Evolutionary conservation across 2,888 invertebrate genomes (phyloP).

Genomic region (Sarcophaga variegata): DNA sequence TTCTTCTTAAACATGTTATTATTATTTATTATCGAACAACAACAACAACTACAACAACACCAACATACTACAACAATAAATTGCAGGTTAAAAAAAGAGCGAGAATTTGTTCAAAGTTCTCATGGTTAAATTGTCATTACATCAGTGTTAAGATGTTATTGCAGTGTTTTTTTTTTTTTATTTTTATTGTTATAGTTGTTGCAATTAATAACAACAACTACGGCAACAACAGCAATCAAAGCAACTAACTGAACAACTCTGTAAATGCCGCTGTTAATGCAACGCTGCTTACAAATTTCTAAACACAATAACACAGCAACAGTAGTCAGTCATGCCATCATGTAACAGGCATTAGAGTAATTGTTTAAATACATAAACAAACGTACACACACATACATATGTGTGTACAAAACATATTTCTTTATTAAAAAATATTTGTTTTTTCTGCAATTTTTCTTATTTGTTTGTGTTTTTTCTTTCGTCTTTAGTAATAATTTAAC

Average conservation of each 20-base stretch:
- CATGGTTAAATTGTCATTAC: constrained; percentile 49
- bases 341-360: constrained; percentile 62
- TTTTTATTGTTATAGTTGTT: constrained; percentile 32
- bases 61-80: too few species aligned
- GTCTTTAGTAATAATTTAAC: constrained; percentile 27
- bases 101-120: constrained; percentile 31
- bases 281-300: not conserved
- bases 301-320: not conserved
- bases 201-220: constrained; percentile 10
- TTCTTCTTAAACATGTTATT: too few species aligned
- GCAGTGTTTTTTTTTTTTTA: not conserved
- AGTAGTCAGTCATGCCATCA: constrained; percentile 52
- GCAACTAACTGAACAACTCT: not conserved
- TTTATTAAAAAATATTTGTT: too few species aligned
- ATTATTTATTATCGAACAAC: too few species aligned
- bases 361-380: constrained; percentile 33
- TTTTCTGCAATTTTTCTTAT: not conserved
- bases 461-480: constrained; percentile 7
- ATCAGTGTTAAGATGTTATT: constrained; percentile 62
- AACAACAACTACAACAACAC: too few species aligned
- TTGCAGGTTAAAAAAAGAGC: not conserved
- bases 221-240: not conserved
- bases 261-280: constrained; percentile 2
- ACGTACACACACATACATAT: constrained; percentile 12
- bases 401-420: too few species aligned